Base-by-base conservation (phyloP, 37 sponge, comb jelly and placozoan species). In the Geodia barretti region DNA sequence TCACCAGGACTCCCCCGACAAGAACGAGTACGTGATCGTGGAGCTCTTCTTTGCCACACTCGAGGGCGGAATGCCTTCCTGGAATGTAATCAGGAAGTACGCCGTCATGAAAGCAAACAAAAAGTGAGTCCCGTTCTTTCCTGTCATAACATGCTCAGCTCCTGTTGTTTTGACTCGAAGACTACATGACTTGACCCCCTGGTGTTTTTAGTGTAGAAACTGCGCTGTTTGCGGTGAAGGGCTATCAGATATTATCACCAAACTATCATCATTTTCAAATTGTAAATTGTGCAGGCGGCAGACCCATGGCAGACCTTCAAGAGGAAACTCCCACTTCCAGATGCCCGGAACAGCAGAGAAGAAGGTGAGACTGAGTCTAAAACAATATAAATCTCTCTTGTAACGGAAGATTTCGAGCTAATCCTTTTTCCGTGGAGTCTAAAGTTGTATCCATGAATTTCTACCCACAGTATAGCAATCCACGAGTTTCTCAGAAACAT, bases 11-110 rank as follows among this genome's bases (percentile, higher is more conserved):
- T 28, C 41, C 33, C 39, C 65, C 21, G 74, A 80, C 70, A 73
- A 20, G 26, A 63, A 61, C 30, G 85, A 84, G 59, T 67, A 61
- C 47, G 68, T 89, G 39, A 54, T 72, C 9, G 30, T 89, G 3
- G 90, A 89, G 26, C 41, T 89, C 21, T 75, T 89, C 28, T 68
- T 89, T 25, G 79, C 81, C 54, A 73, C 75, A 0, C 64, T 80
- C 62, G n/a, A n/a, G n/a, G 81, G 70, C 9, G 68, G 39, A 32
- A 75, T 28, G 1, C 68, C 85, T 4, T 72, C 70, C 0, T 89
- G 90, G 90, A 89, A 89, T 36, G 76, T 89, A 1, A 31, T 33
- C 1, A 62, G 90, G 35, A 83, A 73, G 42, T 89, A 89, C 58
- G 90, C 85, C 59, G 77, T 82, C 71, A 72, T 82, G 82, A 81